Evolutionary conservation across 2,888 invertebrate genomes (phyloP), one percentile per base, ranked within the genome.

Genomic region (Actias luna): DNA sequence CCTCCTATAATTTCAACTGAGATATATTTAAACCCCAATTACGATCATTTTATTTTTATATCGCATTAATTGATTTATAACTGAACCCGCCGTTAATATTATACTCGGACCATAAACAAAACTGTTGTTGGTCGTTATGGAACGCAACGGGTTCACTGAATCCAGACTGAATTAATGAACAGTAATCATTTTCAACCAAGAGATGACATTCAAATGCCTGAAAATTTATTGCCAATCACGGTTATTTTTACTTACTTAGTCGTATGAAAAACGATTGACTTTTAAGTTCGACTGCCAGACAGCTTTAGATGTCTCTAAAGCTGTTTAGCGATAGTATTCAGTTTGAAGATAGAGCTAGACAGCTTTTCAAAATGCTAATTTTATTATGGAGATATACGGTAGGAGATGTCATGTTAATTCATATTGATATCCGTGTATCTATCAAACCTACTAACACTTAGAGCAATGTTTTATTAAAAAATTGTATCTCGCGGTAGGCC

Each of bases 11-110:
- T 22, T 18, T 2, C 10, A 50, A 25, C 12, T 25, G 25, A 14
- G 36, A 25, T 50, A 50, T 12, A 50, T 50, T 50, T 50, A 25
- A 12, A 50, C 4, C 25, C 22, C 25, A 8, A 50, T 50, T 50
- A 25, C 12, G 25, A 50, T 25, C 25, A 12, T 12, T 50, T 25
- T 25, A 25, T 50, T 60, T 61, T 58, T 58, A 58, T 61, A 52
- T n/a, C 7, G 16, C 61, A 39, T 59, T 39, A 64, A 64, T 64
- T 64, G 64, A 64, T 64, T 61, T 64, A 64, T 59, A 36, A 14
- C 31, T 33, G 58, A 39, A 16, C 58, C 55, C 59, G 61, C 52
- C 29, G 35, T 60, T 55, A 25, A 31, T 25, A 59, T 55, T 58
- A 55, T 55, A 22, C n/a, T 36, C 14, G 16, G 29, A 22, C 18